Evolutionary conservation across 1,140 invertebrate genomes (phyloP).

Genomic region (Bombus balteatus): DNA sequence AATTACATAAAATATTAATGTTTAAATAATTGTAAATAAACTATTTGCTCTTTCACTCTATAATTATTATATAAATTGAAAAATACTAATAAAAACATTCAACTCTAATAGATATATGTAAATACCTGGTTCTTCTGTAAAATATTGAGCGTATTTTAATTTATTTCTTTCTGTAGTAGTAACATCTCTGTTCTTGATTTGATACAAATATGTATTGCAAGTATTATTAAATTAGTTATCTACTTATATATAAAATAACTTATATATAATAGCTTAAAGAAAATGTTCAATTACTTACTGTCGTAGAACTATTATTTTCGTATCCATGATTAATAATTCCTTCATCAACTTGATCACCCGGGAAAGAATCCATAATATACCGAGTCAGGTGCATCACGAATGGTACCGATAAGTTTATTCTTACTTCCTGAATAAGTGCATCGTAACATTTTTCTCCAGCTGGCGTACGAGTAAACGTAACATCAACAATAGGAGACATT

Average conservation of each 20-base stretch:
- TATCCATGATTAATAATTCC: slow-evolving; percentile 88
- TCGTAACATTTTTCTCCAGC: slow-evolving; percentile 86
- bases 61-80: background rate
- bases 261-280: too few species aligned
- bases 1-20: background rate
- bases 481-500: slow-evolving; percentile 86
- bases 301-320: slow-evolving; percentile 81
- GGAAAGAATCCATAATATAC: slow-evolving; percentile 87
- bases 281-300: slow-evolving; percentile 55
- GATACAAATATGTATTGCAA: slow-evolving; percentile 31
- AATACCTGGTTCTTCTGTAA: slow-evolving; percentile 69
- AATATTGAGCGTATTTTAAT: slow-evolving; percentile 58
- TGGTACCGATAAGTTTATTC: slow-evolving; percentile 89
- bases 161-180: slow-evolving; percentile 53
- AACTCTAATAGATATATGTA: background rate
- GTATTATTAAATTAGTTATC: background rate
- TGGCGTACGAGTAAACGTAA: slow-evolving; percentile 86
- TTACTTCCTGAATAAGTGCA: slow-evolving; percentile 88
- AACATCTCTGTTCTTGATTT: slow-evolving; percentile 64
- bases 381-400: slow-evolving; percentile 87
- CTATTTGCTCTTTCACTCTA: background rate
- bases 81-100: background rate
- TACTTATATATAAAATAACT: background rate
- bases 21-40: background rate
- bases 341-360: slow-evolving; percentile 84